A percentile compares a stretch with the other conserved stretches of the same genome.
Evolutionary conservation across 2,113 vertebrate species (phyloP).

Genomic region (Aspidoscelis tigris): DNA sequence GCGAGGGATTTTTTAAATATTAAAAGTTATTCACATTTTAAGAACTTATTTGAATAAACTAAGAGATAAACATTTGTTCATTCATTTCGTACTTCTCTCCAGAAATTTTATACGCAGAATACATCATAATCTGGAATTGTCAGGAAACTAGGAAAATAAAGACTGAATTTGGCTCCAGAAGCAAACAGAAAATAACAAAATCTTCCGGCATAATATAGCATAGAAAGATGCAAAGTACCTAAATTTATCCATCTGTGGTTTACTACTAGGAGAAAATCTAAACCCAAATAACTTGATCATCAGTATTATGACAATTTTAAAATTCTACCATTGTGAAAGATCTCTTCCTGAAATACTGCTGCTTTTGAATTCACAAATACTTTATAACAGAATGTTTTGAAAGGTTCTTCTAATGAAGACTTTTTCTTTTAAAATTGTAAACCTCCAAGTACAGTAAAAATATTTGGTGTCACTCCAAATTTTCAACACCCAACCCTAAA

Average conservation of each 20-base stretch:
- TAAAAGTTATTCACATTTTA: background rate
- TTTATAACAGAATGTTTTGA: background rate
- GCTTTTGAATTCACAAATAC: background rate
- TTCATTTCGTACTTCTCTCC: background rate
- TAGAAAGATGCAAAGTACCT: constrained; percentile 16
- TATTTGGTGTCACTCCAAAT: background rate
- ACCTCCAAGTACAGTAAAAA: background rate
- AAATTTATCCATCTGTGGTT: background rate
- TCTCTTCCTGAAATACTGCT: background rate
- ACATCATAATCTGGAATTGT: background rate
- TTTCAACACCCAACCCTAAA: constrained; percentile 9
- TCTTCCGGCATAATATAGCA: background rate
- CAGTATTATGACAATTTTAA: background rate
- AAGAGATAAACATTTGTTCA: background rate
- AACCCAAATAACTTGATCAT: background rate
- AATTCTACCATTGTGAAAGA: background rate
- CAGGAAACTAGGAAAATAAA: background rate
- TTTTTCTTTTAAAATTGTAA: background rate
- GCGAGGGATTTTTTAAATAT: background rate
- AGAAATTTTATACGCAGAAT: background rate
- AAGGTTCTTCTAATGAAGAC: background rate
- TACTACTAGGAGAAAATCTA: background rate
- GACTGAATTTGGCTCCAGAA: constrained; percentile 7
- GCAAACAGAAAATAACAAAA: constrained; percentile 10
- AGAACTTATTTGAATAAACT: background rate